Percentiles rank a stretch among this genome's conserved stretches.
These are phyloP conservation scores for Pseudopodoces humilis DNA, from an alignment of 2,113 vertebrate species.

Conservation along the genomic window DNA sequence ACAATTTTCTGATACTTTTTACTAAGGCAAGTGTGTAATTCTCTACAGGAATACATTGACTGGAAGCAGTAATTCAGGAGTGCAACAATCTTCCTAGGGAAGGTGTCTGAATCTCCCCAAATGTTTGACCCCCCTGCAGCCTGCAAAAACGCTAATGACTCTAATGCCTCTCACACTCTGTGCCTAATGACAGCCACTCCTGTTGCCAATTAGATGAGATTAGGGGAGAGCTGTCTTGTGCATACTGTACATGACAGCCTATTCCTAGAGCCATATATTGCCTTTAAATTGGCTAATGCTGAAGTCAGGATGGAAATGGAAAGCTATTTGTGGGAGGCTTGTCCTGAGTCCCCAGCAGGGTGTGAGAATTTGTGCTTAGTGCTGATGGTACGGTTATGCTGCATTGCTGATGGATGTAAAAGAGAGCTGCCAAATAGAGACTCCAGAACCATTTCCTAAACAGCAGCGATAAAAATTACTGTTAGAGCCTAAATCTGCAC, in stretches of 20 bases:
- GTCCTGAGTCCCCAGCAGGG: conserved; percentile 22
- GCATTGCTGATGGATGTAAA: conserved; percentile 29
- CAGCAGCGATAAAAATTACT: conserved; percentile 34
- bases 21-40: neutral
- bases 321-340: conserved; percentile 44
- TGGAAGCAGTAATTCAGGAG: neutral
- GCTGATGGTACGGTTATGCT: conserved; percentile 2
- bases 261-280: conserved; percentile 54
- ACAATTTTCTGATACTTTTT: neutral
- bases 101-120: neutral
- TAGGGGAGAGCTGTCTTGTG: conserved; percentile 29
- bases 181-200: conserved; percentile 36
- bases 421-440: conserved; percentile 31
- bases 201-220: conserved; percentile 58
- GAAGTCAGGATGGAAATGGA: conserved; percentile 55
- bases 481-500: neutral
- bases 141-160: neutral
- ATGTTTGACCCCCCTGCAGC: neutral
- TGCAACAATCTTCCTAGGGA: neutral
- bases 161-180: conserved; percentile 5
- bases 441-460: conserved; percentile 44
- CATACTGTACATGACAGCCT: conserved; percentile 59
- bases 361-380: conserved; percentile 43
- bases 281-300: conserved; percentile 30
- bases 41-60: neutral